Base-by-base conservation (phyloP, 2,888 invertebrate genomes). In the Melieria picta region DNA sequence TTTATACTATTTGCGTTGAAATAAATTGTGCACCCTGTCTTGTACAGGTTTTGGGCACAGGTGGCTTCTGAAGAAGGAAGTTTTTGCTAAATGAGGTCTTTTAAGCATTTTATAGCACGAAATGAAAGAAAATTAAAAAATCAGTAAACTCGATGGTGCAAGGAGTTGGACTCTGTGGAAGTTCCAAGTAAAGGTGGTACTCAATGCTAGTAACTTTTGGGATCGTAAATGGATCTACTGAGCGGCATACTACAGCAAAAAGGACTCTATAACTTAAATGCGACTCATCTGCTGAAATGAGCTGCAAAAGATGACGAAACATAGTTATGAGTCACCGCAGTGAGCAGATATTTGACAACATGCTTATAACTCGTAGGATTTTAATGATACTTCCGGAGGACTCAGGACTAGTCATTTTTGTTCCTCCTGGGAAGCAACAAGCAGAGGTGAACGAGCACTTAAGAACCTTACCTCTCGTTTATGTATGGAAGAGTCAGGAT, bases 301-400 rank as follows among this genome's bases (percentile, higher is more conserved):
- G 72, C 57, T 76, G 11, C 71, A 76, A 65, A 72, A 72, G 47
- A 62, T n/a, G n/a, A n/a, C 75, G 45, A 68, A 63, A 2, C 71
- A 68, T n/a, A 74, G 74, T 52, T 58, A 16, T 77, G 3, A 72
- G 69, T 43, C 74, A 77, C 60, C 56, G 76, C 6, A 74, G 73
- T 7, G 76, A 74, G 55, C 68, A 69, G 55, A 71, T 76, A 47
- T 74, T 74, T 0, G 77, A 77, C 16, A 75, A 71, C 56, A 75
- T 79, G 74, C 42, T 79, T 1, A 72, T 79, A 13, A 78, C 79
- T 10, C n/a, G n/a, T n/a, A 79, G 78, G 75, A 78, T 80, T 11
- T 64, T 79, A 13, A 76, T 78, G 74, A 77, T 77, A 4, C 69
- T 80, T 67, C 79, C 79, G 30, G 76, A 77, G 30, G 61, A 78